phyloP scores from a whole-genome alignment of 2,888 invertebrate species.

The Mythimna impura region DNA sequence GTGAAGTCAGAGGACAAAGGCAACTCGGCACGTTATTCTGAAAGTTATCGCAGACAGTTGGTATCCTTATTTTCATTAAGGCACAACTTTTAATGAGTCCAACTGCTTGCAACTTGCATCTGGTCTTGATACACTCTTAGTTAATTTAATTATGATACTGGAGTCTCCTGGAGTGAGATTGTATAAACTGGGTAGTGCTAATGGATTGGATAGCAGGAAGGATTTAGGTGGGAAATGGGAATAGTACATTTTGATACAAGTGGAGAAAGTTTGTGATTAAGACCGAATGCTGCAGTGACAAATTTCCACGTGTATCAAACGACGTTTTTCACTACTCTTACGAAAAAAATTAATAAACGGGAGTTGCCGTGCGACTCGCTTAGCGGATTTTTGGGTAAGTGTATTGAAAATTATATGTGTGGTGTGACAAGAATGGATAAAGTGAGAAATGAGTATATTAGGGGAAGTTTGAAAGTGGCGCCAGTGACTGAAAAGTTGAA shows the following conservation, averaged over 20 bases:
- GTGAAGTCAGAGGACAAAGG: conserved; percentile 41
- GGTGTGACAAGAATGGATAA: too few species aligned
- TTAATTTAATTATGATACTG: conserved; percentile 62
- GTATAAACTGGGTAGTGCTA: conserved; percentile 26
- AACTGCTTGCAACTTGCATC: conserved; percentile 56
- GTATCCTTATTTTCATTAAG: conserved; percentile 60
- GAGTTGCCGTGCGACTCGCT: too few species aligned
- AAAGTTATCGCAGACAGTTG: conserved; percentile 49
- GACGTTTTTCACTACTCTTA: too few species aligned
- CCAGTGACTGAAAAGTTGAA: too few species aligned
- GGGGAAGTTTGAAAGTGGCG: too few species aligned
- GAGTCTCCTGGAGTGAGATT: conserved; percentile 33
- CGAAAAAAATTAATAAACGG: too few species aligned
- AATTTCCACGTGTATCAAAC: too few species aligned
- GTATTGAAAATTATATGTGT: too few species aligned
- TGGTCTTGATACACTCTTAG: conserved; percentile 57
- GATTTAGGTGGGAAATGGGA: background rate
- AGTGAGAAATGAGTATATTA: too few species aligned
- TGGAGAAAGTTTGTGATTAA: too few species aligned
- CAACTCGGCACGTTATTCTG: conserved; percentile 49
- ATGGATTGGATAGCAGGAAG: conserved; percentile 12
- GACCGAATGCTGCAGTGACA: too few species aligned
- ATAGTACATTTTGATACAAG: background rate
- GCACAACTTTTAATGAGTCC: conserved; percentile 61
- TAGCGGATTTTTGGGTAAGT: too few species aligned